Evolutionary conservation across 2,888 invertebrate species (phyloP).

Genomic region (Acleris cristana): DNA sequence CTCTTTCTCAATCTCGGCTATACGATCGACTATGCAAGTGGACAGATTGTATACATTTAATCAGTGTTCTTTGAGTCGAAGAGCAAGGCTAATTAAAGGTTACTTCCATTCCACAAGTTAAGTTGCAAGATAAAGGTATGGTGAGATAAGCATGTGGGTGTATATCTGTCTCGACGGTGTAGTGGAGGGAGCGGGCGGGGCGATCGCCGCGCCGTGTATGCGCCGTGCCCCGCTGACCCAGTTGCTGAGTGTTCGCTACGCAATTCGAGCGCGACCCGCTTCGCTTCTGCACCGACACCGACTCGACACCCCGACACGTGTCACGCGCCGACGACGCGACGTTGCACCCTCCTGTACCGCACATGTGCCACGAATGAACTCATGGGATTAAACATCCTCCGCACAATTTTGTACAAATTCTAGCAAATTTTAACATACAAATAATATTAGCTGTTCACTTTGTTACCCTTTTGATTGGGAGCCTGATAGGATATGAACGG

Average conservation of each 20-base stretch:
- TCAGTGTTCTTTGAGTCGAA: background rate
- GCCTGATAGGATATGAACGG: background rate
- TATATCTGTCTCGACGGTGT: conserved; percentile 42
- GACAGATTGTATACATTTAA: background rate
- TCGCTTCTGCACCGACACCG: conserved; percentile 43
- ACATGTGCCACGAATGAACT: conserved; percentile 39
- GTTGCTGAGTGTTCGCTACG: conserved; percentile 74
- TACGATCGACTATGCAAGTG: conserved; percentile 4
- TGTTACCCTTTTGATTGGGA: conserved; percentile 2
- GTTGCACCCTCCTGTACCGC: conserved; percentile 29
- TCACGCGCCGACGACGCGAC: conserved; percentile 10
- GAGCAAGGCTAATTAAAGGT: conserved; percentile 20
- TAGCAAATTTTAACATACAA: background rate
- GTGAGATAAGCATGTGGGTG: conserved; percentile 42
- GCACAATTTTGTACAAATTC: background rate
- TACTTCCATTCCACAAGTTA: conserved; percentile 39
- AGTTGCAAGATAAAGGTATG: conserved; percentile 45
- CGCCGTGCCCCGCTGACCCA: conserved; percentile 79
- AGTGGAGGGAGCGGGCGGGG: conserved; percentile 22
- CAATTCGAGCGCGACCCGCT: conserved; percentile 77
- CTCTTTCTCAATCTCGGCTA: too few relatives aligned
- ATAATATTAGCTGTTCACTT: background rate
- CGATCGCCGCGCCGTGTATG: conserved; percentile 54
- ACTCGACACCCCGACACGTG: conserved; percentile 29
- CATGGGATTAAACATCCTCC: conserved; percentile 3